These are phyloP conservation scores for Heliornis fulica DNA, from an alignment of 2,113 vertebrate genomes.

Conservation along the genomic window DNA sequence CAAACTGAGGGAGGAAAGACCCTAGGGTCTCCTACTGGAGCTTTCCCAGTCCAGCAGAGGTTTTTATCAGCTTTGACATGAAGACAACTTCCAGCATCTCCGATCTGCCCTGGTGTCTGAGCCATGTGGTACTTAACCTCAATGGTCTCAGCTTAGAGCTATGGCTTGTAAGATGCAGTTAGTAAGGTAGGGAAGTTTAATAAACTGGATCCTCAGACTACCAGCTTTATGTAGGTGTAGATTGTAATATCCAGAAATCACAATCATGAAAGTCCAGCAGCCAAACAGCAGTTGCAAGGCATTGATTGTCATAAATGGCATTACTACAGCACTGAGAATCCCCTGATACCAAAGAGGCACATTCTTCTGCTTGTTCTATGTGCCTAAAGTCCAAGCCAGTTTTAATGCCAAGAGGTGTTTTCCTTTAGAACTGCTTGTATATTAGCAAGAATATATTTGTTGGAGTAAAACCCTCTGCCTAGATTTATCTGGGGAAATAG, in stretches of 20 bases:
- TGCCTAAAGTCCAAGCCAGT: background rate
- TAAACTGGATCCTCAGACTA: background rate
- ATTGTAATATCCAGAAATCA: background rate
- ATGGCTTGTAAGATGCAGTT: background rate
- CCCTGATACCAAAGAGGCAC: background rate
- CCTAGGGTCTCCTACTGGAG: fast-evolving
- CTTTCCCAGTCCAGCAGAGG: background rate
- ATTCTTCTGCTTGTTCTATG: background rate
- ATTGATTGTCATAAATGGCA: background rate
- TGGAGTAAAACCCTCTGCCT: background rate
- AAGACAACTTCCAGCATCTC: background rate
- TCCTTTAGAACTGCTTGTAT: background rate
- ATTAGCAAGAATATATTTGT: background rate
- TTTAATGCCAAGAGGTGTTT: background rate
- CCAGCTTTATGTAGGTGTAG: background rate
- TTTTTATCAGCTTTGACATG: fast-evolving
- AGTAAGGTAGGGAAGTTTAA: background rate
- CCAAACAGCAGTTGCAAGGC: background rate
- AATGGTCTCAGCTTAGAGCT: background rate
- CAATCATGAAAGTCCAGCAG: background rate
- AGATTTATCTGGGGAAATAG: background rate
- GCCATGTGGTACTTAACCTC: background rate
- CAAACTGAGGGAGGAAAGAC: background rate
- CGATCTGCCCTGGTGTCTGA: background rate
- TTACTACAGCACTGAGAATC: background rate